Evolutionary conservation across 1,140 invertebrate species (phyloP).

Genomic region (Pteromalus puparum): DNA sequence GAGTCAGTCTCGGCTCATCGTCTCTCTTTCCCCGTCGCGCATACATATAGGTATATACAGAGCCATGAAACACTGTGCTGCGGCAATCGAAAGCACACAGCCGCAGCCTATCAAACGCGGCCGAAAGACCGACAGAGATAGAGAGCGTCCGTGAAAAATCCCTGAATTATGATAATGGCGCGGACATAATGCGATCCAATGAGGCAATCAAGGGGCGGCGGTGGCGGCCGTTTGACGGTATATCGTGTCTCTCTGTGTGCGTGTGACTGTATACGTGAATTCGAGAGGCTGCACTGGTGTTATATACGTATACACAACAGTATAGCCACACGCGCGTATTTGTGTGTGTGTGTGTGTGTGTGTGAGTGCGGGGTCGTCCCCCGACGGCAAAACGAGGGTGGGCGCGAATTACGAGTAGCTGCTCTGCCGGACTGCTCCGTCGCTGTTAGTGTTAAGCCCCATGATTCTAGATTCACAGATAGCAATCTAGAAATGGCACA

Average conservation of each 20-base stretch:
- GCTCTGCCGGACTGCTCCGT: background rate
- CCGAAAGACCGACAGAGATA: background rate
- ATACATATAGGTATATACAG: background rate
- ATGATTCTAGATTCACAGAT: slow-evolving; percentile 49
- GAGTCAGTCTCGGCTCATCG: background rate
- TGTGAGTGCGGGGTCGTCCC: slow-evolving; percentile 47
- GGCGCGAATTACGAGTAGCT: slow-evolving; percentile 49
- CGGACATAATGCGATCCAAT: slow-evolving; percentile 74
- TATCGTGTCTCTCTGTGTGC: slow-evolving; percentile 50
- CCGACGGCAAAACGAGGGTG: background rate
- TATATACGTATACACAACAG: background rate
- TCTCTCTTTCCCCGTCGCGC: background rate
- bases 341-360: background rate
- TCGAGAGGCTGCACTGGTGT: background rate
- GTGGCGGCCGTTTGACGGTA: slow-evolving; percentile 62
- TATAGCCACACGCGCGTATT: too few species aligned
- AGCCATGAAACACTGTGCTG: too few species aligned
- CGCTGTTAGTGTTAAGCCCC: slow-evolving; percentile 49
- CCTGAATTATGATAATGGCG: slow-evolving; percentile 75
- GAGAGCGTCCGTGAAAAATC: slow-evolving; percentile 66
- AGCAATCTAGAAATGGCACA: slow-evolving; percentile 50
- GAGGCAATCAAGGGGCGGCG: slow-evolving; percentile 73
- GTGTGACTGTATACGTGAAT: slow-evolving; percentile 45
- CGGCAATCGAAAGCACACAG: background rate
- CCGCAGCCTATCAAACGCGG: background rate